phyloP scores from a whole-genome alignment of 2,888 invertebrate species.

The Perdita meconis region DNA sequence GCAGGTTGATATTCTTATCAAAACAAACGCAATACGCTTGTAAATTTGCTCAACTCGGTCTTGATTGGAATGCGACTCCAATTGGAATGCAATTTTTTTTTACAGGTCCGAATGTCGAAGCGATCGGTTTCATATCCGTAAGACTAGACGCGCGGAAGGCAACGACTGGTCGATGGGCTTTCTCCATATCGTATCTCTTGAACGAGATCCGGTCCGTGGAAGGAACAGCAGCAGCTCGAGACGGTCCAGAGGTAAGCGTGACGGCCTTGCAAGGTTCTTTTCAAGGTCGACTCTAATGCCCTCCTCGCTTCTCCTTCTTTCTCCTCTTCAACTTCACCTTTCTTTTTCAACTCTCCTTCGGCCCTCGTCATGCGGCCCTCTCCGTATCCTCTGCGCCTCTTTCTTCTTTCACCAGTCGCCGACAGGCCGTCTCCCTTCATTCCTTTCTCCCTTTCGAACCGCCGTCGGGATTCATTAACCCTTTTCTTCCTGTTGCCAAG shows the following conservation, averaged over 20 bases:
- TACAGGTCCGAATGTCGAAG: neutral
- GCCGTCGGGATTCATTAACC: constrained; percentile 52
- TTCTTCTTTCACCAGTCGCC: constrained; percentile 26
- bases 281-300: constrained; percentile 78
- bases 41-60: constrained; percentile 3
- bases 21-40: neutral
- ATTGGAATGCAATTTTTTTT: constrained; percentile 33
- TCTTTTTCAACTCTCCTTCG: constrained; percentile 52
- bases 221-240: constrained; percentile 53
- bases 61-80: constrained; percentile 6
- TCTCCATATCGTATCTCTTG: constrained; percentile 74
- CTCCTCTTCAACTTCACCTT: constrained; percentile 21
- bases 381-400: constrained; percentile 34
- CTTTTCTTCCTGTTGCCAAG: constrained; percentile 51
- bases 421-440: constrained; percentile 14
- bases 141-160: constrained; percentile 51
- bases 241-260: constrained; percentile 75
- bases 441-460: constrained; percentile 45
- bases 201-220: constrained; percentile 64
- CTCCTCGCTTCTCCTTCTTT: constrained; percentile 61
- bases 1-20: constrained; percentile 14
- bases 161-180: constrained; percentile 54
- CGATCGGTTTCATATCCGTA: constrained; percentile 56
- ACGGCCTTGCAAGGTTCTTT: constrained; percentile 79
- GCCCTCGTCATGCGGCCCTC: constrained; percentile 43